Evolutionary conservation across 2,888 invertebrate species (phyloP).

Genomic region (Lasioglossum marginatum): DNA sequence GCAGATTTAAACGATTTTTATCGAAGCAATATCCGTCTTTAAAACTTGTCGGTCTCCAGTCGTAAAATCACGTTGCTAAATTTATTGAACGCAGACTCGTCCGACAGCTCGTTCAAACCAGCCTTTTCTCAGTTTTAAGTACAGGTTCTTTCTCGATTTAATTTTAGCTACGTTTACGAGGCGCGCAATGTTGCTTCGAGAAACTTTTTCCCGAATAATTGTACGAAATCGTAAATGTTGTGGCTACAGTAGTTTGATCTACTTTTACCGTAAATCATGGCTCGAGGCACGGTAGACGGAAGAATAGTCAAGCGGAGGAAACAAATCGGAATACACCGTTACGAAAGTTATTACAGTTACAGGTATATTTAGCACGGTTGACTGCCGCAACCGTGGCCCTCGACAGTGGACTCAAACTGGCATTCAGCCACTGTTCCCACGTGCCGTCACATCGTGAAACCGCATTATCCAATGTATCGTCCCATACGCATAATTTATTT

Average conservation of each 20-base stretch:
- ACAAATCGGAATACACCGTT: slow-evolving; percentile 54
- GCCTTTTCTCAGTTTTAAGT: background rate
- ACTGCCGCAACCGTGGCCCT: slow-evolving; percentile 61
- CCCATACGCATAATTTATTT: slow-evolving; percentile 35
- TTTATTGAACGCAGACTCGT: background rate
- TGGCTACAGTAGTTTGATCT: background rate
- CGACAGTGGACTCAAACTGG: slow-evolving; percentile 64
- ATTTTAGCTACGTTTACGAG: background rate
- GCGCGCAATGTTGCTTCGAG: background rate
- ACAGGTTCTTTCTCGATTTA: background rate
- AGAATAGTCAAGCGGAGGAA: slow-evolving; percentile 30
- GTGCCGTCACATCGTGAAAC: slow-evolving; percentile 57
- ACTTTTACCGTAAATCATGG: background rate
- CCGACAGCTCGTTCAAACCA: background rate
- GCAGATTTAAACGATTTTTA: slow-evolving; percentile 17
- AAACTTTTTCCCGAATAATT: slow-evolving; percentile 18
- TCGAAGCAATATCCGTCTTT: background rate
- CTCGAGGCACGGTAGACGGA: background rate
- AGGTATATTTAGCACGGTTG: slow-evolving; percentile 64
- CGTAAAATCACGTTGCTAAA: background rate
- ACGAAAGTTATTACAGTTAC: slow-evolving; percentile 62
- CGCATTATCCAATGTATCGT: slow-evolving; percentile 57
- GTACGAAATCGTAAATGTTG: background rate
- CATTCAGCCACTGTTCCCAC: slow-evolving; percentile 67
- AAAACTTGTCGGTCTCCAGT: background rate